phyloP scores from a whole-genome alignment of 1,140 invertebrate species.

The Hestina assimilis region DNA sequence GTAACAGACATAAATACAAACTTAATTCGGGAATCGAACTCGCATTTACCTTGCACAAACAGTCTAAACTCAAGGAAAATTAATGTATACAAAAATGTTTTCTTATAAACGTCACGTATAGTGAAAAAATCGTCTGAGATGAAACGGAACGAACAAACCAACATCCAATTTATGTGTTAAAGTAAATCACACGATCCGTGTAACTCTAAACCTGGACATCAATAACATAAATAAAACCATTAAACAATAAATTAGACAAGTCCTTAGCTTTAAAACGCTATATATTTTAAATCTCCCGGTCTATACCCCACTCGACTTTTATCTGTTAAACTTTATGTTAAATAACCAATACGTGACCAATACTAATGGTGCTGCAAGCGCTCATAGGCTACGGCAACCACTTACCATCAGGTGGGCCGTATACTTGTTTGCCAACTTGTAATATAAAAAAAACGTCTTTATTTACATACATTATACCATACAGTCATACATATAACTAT shows the following conservation, averaged over 20 bases:
- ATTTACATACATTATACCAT: neutral
- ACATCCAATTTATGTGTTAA: neutral
- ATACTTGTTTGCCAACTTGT: too few relatives aligned
- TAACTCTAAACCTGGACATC: constrained; percentile 22
- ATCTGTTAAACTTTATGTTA: neutral
- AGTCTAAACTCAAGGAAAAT: too few relatives aligned
- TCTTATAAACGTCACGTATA: too few relatives aligned
- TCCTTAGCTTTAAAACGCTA: constrained; percentile 25
- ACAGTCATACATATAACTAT: too few relatives aligned
- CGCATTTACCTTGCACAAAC: too few relatives aligned
- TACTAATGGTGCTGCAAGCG: too few relatives aligned
- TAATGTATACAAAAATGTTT: too few relatives aligned
- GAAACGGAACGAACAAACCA: too few relatives aligned
- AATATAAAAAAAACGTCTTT: neutral
- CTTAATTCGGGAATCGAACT: too few relatives aligned
- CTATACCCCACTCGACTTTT: neutral
- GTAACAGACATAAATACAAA: too few relatives aligned
- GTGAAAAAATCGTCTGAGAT: neutral
- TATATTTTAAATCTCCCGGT: constrained; percentile 14
- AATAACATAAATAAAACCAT: constrained; percentile 36
- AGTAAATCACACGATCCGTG: constrained; percentile 6
- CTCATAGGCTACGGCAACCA: too few relatives aligned
- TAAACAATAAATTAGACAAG: constrained; percentile 34
- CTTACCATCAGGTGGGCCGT: too few relatives aligned
- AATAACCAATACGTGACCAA: neutral